These are phyloP conservation scores for Tangara arthus DNA, from an alignment of 2,797 vertebrate species.

Conservation along the genomic window DNA sequence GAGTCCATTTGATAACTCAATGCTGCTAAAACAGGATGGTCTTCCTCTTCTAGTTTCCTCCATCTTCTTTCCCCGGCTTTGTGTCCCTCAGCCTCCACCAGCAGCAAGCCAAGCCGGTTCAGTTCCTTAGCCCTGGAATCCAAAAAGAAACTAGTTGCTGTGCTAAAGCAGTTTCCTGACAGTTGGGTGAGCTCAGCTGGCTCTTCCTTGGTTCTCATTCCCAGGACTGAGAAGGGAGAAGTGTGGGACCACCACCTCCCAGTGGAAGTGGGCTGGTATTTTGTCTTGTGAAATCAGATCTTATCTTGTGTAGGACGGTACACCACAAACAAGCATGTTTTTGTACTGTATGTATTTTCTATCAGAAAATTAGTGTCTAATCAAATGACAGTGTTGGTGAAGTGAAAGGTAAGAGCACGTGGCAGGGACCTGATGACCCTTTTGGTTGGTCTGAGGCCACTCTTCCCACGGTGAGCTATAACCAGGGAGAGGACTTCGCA, in stretches of 20 bases:
- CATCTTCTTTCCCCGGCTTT: neutral
- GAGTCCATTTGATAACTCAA: neutral
- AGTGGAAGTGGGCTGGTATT: neutral
- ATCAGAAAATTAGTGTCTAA: neutral
- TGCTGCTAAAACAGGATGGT: neutral
- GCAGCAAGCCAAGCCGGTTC: neutral
- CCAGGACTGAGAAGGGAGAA: neutral
- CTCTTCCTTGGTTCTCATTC: accelerated
- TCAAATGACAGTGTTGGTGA: neutral
- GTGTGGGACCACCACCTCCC: neutral
- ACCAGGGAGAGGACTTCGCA: neutral
- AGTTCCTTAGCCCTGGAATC: neutral
- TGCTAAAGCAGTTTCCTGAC: neutral
- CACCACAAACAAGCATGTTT: neutral
- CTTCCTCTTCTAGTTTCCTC: neutral
- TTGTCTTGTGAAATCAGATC: neutral
- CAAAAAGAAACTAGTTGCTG: neutral
- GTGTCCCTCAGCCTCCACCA: neutral
- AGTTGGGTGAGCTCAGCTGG: neutral
- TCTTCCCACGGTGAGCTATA: neutral
- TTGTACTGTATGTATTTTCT: neutral
- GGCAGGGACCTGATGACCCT: neutral
- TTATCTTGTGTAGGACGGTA: neutral
- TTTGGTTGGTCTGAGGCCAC: neutral
- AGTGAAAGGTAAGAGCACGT: neutral